Evolutionary conservation across 2,113 vertebrate genomes (phyloP).

Genomic region (Centropus unirufus): DNA sequence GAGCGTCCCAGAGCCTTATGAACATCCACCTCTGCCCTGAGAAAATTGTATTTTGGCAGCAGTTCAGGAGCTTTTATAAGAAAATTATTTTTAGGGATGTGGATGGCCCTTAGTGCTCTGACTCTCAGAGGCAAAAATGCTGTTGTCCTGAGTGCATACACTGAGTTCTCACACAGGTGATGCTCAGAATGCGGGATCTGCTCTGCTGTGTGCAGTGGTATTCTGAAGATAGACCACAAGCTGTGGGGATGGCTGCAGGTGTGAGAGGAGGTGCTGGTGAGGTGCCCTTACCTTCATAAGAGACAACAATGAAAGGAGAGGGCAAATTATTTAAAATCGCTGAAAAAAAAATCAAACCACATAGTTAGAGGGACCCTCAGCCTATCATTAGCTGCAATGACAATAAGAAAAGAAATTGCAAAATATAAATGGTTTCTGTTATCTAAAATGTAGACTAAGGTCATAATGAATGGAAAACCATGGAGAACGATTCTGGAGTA

Average conservation of each 20-base stretch:
- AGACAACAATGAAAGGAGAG: neutral
- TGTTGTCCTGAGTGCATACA: neutral
- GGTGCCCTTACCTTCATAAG: neutral
- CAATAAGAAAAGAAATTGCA: neutral
- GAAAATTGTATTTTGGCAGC: neutral
- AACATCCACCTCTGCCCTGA: neutral
- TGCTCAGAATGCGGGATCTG: neutral
- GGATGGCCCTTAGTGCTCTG: neutral
- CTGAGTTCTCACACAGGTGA: rapidly evolving
- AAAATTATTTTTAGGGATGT: neutral
- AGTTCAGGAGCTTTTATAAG: neutral
- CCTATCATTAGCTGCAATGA: neutral
- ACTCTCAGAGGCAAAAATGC: neutral
- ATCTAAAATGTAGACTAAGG: neutral
- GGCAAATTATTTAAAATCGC: neutral
- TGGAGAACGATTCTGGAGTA: neutral
- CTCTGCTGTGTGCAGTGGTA: too few relatives aligned
- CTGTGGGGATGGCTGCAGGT: neutral
- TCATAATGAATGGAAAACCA: neutral
- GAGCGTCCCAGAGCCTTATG: neutral
- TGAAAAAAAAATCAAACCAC: neutral
- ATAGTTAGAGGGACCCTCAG: neutral
- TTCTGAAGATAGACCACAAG: neutral
- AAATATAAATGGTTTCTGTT: neutral
- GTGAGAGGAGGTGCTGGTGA: neutral